phyloP scores from a whole-genome alignment of 2,888 invertebrate genomes.

The Apantesis nais region DNA sequence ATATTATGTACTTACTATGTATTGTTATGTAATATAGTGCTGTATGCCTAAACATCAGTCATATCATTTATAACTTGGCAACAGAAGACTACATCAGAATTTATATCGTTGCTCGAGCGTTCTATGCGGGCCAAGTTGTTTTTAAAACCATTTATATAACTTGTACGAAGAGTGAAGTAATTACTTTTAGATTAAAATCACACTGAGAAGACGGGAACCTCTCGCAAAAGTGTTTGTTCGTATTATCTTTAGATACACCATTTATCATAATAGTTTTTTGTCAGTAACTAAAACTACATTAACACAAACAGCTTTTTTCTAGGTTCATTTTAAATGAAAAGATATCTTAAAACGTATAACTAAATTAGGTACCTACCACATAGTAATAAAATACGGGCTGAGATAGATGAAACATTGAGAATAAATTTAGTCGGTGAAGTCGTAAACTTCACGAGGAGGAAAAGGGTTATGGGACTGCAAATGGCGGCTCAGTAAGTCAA shows the following conservation, averaged over 20 bases:
- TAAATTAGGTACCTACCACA: background rate
- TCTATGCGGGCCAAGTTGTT: background rate
- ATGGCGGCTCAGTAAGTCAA: slow-evolving; percentile 40
- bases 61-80: background rate
- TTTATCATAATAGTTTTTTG: background rate
- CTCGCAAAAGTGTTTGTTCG: background rate
- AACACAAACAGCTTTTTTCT: background rate
- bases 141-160: background rate
- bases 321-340: background rate
- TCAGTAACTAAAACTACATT: background rate
- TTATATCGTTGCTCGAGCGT: background rate
- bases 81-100: background rate
- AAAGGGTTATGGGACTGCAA: slow-evolving; percentile 43
- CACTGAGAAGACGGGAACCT: background rate
- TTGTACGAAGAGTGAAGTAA: background rate
- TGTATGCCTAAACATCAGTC: background rate
- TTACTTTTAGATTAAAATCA: background rate
- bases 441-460: slow-evolving; percentile 33
- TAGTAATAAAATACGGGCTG: slow-evolving; percentile 13
- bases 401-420: slow-evolving; percentile 17
- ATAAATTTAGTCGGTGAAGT: slow-evolving; percentile 32
- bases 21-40: background rate
- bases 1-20: background rate
- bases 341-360: background rate
- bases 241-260: background rate